A percentile compares a stretch with the other conserved stretches of the same genome.
phyloP scores from a whole-genome alignment of 2,113 vertebrate species.

The Deroptyus accipitrinus region DNA sequence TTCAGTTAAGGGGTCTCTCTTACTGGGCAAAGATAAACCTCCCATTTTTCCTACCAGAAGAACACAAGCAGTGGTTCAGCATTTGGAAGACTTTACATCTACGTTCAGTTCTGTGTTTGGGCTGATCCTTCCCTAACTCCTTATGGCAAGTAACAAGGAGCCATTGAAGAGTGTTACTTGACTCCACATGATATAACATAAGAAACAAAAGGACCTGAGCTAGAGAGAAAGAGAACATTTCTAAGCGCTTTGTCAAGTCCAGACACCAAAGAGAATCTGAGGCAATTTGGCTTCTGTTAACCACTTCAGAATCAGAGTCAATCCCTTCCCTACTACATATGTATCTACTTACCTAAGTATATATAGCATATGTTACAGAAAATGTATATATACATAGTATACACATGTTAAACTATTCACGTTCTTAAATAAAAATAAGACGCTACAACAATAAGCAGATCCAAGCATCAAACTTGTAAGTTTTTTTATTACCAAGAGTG shows the following conservation, averaged over 20 bases:
- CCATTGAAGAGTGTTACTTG: neutral
- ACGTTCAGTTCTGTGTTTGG: neutral
- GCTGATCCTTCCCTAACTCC: neutral
- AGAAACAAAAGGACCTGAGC: neutral
- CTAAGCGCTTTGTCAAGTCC: neutral
- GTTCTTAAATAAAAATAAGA: neutral
- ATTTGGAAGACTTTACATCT: neutral
- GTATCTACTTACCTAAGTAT: neutral
- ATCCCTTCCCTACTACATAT: neutral
- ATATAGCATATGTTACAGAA: neutral
- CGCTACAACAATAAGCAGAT: neutral
- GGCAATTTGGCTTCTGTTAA: neutral
- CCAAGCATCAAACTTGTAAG: neutral
- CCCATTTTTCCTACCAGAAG: neutral
- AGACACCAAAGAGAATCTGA: neutral
- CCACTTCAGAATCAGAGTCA: neutral
- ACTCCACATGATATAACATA: neutral
- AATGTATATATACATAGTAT: neutral
- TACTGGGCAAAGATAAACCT: neutral
- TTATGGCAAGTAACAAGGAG: neutral
- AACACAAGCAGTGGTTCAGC: neutral
- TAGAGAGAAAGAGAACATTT: neutral
- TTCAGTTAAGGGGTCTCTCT: neutral
- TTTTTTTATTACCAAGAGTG: neutral
- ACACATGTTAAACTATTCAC: neutral